Evolutionary conservation across 2,888 invertebrate species (phyloP), one percentile per base, ranked within the genome.

Genomic region (Cheilosia impressa): DNA sequence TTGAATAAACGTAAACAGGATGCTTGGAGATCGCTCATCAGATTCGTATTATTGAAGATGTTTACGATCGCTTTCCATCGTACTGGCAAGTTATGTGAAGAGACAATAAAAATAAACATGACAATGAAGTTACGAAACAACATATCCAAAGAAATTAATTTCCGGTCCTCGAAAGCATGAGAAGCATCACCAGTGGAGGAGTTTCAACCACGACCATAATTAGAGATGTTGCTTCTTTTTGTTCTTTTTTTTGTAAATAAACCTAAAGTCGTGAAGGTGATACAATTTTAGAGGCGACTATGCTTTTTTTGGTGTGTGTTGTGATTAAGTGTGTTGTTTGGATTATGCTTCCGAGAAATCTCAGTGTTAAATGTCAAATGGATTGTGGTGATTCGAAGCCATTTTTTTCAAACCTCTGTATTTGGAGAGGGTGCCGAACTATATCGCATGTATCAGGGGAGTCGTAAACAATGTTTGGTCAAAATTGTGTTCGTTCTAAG

Each of bases 1-100:
- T 75, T 68, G 60, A 19, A n/a, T 45, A 81, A 34, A 66, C 13
- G 47, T 83, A 78, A 83, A 83, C 82, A 83, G 82, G 82, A 83
- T 83, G 82, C 52, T 58, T 19, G 55, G 15, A 34, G 15, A 34
- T 43, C 27, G 4, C 68, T 68, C 55, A 62, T 53, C 43, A 47
- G 27, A 22, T 58, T 57, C 41, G 43, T 19, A n/a, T 80, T 75
- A 19, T 80, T 68, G 17, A 65, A 43, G 45, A 47, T 55, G 68
- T 80, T 68, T 80, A 80, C 57, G 69, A 81, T 75, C 76, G 62
- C 69, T 65, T 81, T 81, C 76, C 69, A 76, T 69, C 55, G 52
- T 19, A 58, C n/a, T 5, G 69, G 38, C 24, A 27, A 57, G 50
- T 41, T 75, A 38, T 43, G 52, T 4, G 47, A 41, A 43, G 7